Conservation (phyloP, 92 coral and sea anemone species). For the Epizoanthus ramosus region DNA sequence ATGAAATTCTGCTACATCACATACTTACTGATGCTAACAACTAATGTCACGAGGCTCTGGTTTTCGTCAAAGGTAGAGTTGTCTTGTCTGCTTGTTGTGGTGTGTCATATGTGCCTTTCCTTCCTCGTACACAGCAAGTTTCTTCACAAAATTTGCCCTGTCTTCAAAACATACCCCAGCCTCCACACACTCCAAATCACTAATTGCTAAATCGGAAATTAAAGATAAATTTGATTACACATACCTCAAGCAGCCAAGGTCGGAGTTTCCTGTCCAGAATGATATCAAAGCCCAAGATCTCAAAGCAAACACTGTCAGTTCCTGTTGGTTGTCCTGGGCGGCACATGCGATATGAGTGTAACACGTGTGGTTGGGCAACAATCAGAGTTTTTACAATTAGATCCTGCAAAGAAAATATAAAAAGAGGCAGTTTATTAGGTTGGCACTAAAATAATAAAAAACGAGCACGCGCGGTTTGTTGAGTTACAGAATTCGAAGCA, state of each 20-base stretch:
- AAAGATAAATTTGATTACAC: not conserved
- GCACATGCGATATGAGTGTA: constrained; percentile 95
- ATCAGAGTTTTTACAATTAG: constrained; percentile 88
- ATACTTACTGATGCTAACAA: too few relatives aligned
- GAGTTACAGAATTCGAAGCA: too few relatives aligned
- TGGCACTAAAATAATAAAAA: not conserved
- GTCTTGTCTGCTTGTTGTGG: too few relatives aligned
- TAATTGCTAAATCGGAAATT: not conserved
- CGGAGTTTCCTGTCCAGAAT: constrained; percentile 86
- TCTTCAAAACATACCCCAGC: too few relatives aligned
- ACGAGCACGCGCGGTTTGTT: too few relatives aligned
- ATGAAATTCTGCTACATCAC: too few relatives aligned
- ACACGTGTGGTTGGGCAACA: constrained; percentile 93
- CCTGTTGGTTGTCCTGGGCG: constrained; percentile 87
- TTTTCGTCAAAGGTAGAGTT: too few relatives aligned
- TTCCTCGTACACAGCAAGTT: too few relatives aligned
- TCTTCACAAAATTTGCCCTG: not conserved
- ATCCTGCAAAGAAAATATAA: constrained; percentile 62
- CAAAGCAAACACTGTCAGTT: constrained; percentile 94
- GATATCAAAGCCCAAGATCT: constrained; percentile 91
- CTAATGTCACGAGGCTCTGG: too few relatives aligned
- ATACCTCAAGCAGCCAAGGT: constrained; percentile 96
- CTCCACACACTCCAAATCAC: too few relatives aligned
- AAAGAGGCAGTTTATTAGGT: not conserved
- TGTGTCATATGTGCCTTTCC: too few relatives aligned